Evolutionary conservation across 2,797 vertebrate genomes (phyloP).

Genomic region (Alectoris magna): DNA sequence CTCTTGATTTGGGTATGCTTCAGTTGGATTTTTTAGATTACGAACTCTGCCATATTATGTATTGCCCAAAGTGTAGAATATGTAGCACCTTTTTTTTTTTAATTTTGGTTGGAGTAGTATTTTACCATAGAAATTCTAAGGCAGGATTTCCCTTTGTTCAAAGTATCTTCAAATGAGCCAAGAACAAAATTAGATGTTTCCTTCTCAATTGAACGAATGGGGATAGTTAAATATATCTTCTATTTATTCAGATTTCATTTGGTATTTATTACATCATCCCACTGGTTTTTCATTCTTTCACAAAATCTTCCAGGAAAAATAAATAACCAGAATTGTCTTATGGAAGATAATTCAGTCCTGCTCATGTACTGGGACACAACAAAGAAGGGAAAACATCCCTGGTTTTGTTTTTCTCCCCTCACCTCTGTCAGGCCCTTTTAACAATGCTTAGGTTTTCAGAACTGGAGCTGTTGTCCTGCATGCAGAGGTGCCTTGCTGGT

Average conservation of each 20-base stretch:
- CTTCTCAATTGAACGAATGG: neutral
- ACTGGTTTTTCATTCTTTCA: neutral
- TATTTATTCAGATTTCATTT: neutral
- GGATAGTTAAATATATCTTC: neutral
- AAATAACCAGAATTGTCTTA: neutral
- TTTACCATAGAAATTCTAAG: neutral
- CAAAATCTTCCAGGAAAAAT: constrained; percentile 5
- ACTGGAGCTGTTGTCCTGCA: neutral
- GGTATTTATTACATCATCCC: neutral
- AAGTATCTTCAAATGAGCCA: neutral
- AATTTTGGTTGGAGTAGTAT: neutral
- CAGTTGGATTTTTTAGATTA: neutral
- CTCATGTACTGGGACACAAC: neutral
- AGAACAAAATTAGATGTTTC: neutral
- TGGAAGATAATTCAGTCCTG: neutral
- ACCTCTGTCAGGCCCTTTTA: neutral
- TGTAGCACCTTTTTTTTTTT: neutral
- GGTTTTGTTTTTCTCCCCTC: neutral
- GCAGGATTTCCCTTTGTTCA: neutral
- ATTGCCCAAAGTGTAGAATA: neutral
- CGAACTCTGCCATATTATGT: neutral
- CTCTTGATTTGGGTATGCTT: neutral
- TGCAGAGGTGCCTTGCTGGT: neutral
- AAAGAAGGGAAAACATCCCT: neutral
- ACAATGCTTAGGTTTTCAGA: neutral